phyloP scores from a whole-genome alignment of 2,888 invertebrate genomes.

The Drosophila pseudotakahashii region DNA sequence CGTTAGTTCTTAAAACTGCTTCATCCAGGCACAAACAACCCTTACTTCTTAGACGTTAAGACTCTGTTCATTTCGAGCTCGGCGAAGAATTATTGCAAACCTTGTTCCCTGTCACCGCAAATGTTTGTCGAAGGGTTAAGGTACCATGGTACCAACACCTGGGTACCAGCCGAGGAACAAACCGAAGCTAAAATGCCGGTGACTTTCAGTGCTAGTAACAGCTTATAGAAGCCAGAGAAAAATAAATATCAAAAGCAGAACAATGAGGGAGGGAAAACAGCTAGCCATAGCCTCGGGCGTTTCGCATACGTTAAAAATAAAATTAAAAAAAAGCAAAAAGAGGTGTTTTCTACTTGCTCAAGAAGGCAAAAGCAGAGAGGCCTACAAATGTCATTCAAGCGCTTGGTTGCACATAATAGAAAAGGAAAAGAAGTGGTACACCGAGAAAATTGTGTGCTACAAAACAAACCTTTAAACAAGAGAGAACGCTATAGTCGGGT shows the following conservation, averaged over 20 bases:
- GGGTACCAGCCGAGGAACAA: conserved; percentile 22
- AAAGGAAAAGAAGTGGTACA: background rate
- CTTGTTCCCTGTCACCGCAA: conserved; percentile 31
- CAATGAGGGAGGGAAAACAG: conserved; percentile 21
- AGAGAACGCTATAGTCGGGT: too few relatives aligned
- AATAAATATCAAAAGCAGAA: conserved; percentile 29
- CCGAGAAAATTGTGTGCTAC: too few relatives aligned
- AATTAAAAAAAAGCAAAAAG: background rate
- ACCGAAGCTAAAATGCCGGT: conserved; percentile 1
- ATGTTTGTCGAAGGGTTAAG: conserved; percentile 29
- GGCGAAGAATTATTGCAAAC: conserved; percentile 21
- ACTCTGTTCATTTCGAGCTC: background rate
- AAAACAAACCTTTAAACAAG: too few relatives aligned
- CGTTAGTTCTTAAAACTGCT: background rate
- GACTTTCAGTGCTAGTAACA: conserved; percentile 16
- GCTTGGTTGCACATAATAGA: conserved; percentile 40
- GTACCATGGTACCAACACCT: conserved; percentile 23
- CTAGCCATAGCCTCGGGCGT: conserved; percentile 27
- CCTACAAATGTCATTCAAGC: conserved; percentile 69
- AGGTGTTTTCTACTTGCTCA: conserved; percentile 6
- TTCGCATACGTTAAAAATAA: conserved; percentile 15
- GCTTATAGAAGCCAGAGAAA: conserved; percentile 4
- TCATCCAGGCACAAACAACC: background rate
- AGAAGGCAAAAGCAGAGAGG: conserved; percentile 41
- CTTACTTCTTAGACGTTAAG: background rate